Evolutionary conservation across 2,888 invertebrate species (phyloP), one percentile per base, ranked within the genome.

Genomic region (Deilephila elpenor): DNA sequence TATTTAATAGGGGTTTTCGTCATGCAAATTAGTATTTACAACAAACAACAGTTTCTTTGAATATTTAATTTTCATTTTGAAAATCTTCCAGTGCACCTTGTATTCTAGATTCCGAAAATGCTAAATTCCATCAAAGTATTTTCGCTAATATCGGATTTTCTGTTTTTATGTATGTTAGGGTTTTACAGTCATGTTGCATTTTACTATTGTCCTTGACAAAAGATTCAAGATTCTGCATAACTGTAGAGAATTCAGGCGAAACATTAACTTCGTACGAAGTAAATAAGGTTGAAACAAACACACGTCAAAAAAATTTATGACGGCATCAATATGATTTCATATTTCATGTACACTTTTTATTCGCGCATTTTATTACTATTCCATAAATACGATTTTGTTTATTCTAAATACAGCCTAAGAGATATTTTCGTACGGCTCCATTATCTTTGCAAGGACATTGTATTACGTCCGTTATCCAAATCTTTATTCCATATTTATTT

Each of bases 221-320:
- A 25, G 29, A 51, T 73, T 72, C 71, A 71, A 78, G 74, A 75
- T 25, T 25, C 25, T 73, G 75, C 74, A 74, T 71, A 71, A 75
- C 67, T 71, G 75, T 61, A 71, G 64, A 60, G 74, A 71, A 78
- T 76, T 51, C 53, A 32, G 71, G 71, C 73, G 71, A 64, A 77
- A 74, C 76, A 78, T 78, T 76, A 75, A 78, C 78, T 78, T 70
- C 73, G 59, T 61, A 61, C 62, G 74, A 74, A 76, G 71, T 72
- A 72, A 71, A 74, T 74, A 73, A 70, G 73, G 74, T 71, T 76
- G 71, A 77, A 77, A 67, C 75, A 77, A 75, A 73, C 73, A 56
- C 25, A 77, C 76, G 76, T 78, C 80, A 76, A 74, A 75, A 73
- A 72, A 73, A 72, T 76, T 74, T 78, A 79, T 75, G 77, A 76